phyloP scores from a whole-genome alignment of 2,888 invertebrate species.

The Arctia plantaginis region DNA sequence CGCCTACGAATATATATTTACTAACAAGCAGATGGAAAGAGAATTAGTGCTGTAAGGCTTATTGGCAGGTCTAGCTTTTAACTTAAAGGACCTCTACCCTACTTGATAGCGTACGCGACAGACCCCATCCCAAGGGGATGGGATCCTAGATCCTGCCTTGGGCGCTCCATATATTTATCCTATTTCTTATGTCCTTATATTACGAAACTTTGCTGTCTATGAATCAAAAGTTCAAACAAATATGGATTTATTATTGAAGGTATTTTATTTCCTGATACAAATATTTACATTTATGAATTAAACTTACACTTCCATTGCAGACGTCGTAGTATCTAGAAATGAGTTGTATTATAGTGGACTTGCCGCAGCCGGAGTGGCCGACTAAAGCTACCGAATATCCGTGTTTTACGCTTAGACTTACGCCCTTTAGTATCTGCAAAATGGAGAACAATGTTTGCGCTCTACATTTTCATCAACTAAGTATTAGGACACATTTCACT shows the following conservation, averaged over 20 bases:
- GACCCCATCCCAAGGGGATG: no score
- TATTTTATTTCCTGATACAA: no score
- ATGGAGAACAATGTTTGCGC: background rate
- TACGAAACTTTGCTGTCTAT: no score
- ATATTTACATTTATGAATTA: background rate
- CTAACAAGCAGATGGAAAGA: background rate
- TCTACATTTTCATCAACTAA: background rate
- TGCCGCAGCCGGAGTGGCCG: constrained; percentile 91
- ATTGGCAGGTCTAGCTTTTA: background rate
- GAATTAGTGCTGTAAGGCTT: background rate
- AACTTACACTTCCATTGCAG: constrained; percentile 56
- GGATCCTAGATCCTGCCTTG: no score
- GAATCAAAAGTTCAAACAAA: no score
- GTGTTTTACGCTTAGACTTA: constrained; percentile 87
- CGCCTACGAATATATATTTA: background rate
- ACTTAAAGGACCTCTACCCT: background rate
- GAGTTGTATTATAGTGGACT: constrained; percentile 91
- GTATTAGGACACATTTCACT: background rate
- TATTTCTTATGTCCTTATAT: no score
- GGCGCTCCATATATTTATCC: no score
- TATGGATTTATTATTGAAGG: no score
- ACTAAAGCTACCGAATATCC: constrained; percentile 92
- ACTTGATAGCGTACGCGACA: no score
- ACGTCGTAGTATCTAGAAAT: constrained; percentile 89
- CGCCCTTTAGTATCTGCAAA: constrained; percentile 87